Percentiles rank a stretch among this genome's conserved stretches.
These are phyloP conservation scores for Megaptera novaeangliae DNA, from an alignment of 2,113 vertebrate genomes.

Conservation along the genomic window DNA sequence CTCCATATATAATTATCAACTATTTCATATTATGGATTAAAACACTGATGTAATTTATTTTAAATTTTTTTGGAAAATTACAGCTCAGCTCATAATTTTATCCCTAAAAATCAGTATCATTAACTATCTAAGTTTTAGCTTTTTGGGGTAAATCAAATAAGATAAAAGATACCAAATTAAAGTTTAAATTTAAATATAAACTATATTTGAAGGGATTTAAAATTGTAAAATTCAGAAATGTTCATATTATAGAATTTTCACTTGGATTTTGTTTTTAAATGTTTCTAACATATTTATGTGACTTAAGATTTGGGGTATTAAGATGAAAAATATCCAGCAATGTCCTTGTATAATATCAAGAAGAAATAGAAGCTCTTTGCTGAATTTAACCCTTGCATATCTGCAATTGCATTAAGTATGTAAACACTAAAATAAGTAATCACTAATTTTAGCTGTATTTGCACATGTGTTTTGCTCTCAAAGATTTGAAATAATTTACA, in stretches of 20 bases:
- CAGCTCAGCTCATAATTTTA: neutral
- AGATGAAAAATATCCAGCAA: neutral
- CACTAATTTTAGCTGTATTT: neutral
- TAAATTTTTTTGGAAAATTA: neutral
- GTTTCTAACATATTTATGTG: neutral
- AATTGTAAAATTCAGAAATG: neutral
- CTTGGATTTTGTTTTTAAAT: neutral
- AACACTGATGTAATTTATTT: neutral
- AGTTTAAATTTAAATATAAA: constrained; percentile 21
- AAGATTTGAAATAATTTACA: neutral
- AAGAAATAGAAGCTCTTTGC: neutral
- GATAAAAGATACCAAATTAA: neutral
- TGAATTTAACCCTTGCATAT: neutral
- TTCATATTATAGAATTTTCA: neutral
- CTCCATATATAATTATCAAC: neutral
- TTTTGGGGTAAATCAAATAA: neutral
- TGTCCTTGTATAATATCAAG: neutral
- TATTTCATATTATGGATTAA: neutral
- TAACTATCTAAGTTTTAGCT: neutral
- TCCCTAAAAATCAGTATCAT: neutral
- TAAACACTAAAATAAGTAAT: neutral
- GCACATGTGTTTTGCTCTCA: neutral
- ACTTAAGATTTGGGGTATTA: neutral
- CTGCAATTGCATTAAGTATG: neutral
- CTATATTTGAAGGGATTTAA: neutral